Evolutionary conservation across 2,113 vertebrate genomes (phyloP), one percentile per base, ranked within the genome.

Genomic region (Ceratotherium simum): DNA sequence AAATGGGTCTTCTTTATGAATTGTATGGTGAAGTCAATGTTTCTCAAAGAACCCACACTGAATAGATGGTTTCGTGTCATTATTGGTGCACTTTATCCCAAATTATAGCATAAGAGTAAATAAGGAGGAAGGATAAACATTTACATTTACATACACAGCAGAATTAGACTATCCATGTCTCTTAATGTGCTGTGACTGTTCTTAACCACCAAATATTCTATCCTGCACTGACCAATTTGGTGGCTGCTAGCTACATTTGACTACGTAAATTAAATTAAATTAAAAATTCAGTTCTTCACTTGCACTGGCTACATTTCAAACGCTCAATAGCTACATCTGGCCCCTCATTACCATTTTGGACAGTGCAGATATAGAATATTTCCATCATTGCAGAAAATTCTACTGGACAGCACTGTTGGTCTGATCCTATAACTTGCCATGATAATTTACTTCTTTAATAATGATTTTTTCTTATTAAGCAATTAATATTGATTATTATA

Each of bases 401-500:
- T 76, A 23, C 6, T 79, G 39, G 8, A 64, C 46, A 79, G 20
- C 6, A 13, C 51, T 31, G 36, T 54, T 69, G 42, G 18, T 76
- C 20, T 90, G 31, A 86, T 76, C n/a, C 60, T 95, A 7, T 33
- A 81, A 92, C 14, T 46, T 58, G 17, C 27, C 33, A 46, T 39
- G 10, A 83, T 60, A 82, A 78, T 83, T 82, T 39, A 79, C 21
- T 83, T 94, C 70, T 48, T 95, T 73, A 91, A 62, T 60, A n/a
- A 94, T 42, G 16, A 10, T 56, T 48, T 85, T 91, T 91, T 82
- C 17, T 90, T 81, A 56, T 70, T 76, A 60, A 58, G 18, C 31
- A 70, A 65, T 64, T 76, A 48, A 17, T 25, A 54, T 58, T 94
- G 9, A 73, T 89, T 81, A 95, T 89, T 88, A 81, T 8, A 84